phyloP scores from a whole-genome alignment of 2,888 invertebrate species.

The Bombylius discolor region DNA sequence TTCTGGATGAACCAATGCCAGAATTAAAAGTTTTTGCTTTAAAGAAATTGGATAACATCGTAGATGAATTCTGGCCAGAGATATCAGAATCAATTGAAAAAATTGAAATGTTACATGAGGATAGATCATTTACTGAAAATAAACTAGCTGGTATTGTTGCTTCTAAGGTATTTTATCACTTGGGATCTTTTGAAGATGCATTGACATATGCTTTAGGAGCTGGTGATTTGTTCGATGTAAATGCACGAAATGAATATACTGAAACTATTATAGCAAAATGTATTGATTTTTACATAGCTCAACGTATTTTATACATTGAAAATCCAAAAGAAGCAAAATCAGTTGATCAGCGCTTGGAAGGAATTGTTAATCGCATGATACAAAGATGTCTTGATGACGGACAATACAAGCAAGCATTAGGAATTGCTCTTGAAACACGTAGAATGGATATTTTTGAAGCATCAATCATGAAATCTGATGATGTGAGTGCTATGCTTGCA shows the following conservation, averaged over 20 bases:
- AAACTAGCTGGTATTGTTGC: slow-evolving; percentile 93
- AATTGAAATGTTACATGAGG: slow-evolving; percentile 94
- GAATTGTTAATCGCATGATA: slow-evolving; percentile 95
- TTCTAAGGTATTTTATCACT: slow-evolving; percentile 96
- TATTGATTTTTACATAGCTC: slow-evolving; percentile 91
- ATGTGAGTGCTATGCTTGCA: slow-evolving; percentile 76
- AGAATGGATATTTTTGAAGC: slow-evolving; percentile 94
- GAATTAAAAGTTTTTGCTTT: slow-evolving; percentile 90
- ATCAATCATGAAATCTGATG: slow-evolving; percentile 84
- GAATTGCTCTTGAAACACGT: slow-evolving; percentile 88
- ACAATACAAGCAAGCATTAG: slow-evolving; percentile 90
- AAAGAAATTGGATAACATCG: slow-evolving; percentile 82
- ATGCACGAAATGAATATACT: slow-evolving; percentile 86
- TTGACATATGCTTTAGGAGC: slow-evolving; percentile 95
- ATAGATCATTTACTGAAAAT: slow-evolving; percentile 73
- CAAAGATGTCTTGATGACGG: slow-evolving; percentile 88
- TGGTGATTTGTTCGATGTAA: slow-evolving; percentile 88
- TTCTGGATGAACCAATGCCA: slow-evolving; percentile 85
- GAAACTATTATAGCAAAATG: slow-evolving; percentile 96
- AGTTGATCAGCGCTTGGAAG: slow-evolving; percentile 74
- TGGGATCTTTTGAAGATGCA: slow-evolving; percentile 94
- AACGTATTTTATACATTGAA: slow-evolving; percentile 61
- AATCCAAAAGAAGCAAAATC: slow-evolving; percentile 50
- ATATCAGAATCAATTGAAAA: slow-evolving; percentile 96
- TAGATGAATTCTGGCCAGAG: slow-evolving; percentile 98